A percentile compares a stretch with the other conserved stretches of the same genome.
Evolutionary conservation across 2,113 vertebrate genomes (phyloP).

Genomic region (Pardalotus punctatus): DNA sequence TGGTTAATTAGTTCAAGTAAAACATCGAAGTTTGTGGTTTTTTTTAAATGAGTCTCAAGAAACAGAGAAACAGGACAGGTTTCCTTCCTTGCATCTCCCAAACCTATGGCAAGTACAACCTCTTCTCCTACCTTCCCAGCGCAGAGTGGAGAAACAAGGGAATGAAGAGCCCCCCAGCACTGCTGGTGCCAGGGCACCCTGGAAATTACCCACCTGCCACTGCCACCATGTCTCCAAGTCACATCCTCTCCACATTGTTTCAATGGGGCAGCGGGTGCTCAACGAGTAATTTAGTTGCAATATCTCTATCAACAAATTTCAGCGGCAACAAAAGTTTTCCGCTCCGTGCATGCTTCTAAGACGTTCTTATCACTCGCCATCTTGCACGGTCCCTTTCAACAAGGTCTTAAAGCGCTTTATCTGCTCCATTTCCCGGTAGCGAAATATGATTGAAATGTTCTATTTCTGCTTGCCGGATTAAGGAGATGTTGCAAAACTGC

Average conservation of each 20-base stretch:
- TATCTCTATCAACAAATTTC: slow-evolving; percentile 76
- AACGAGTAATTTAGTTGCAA: slow-evolving; percentile 54
- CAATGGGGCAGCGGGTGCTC: background rate
- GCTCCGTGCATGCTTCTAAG: slow-evolving; percentile 44
- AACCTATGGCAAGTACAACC: background rate
- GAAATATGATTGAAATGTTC: slow-evolving; percentile 83
- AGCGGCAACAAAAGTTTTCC: slow-evolving; percentile 72
- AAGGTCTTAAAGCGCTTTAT: slow-evolving; percentile 79
- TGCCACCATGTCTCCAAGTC: background rate
- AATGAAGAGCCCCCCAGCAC: background rate
- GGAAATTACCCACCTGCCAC: background rate
- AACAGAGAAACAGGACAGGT: background rate
- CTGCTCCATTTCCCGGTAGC: slow-evolving; percentile 70
- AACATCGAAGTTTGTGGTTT: background rate
- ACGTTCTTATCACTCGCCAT: slow-evolving; percentile 71
- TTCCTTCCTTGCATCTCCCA: background rate
- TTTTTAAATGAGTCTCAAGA: background rate
- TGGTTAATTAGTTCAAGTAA: background rate
- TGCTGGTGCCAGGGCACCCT: background rate
- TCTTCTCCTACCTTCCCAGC: background rate
- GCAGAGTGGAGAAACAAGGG: background rate
- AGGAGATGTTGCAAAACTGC: slow-evolving; percentile 71
- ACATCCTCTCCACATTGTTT: background rate
- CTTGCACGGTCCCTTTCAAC: slow-evolving; percentile 75
- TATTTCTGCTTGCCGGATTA: slow-evolving; percentile 81